A percentile compares a stretch with the other conserved stretches of the same genome.
Evolutionary conservation across 2,113 vertebrate genomes (phyloP).

Genomic region (Mixornis gularis): DNA sequence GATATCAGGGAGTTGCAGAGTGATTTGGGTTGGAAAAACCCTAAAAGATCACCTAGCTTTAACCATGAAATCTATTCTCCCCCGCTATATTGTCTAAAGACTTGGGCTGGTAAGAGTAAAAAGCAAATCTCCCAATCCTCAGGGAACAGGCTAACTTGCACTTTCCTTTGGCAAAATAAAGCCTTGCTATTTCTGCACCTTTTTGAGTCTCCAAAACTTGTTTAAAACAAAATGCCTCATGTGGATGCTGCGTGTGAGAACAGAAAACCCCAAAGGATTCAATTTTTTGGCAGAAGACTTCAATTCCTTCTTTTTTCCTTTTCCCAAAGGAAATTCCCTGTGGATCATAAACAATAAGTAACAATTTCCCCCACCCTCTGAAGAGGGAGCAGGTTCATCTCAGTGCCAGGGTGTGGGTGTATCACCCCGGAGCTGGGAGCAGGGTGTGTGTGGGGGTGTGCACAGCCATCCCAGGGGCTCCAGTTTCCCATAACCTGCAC

Average conservation of each 20-base stretch:
- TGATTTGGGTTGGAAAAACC: neutral
- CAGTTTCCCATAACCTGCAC: neutral
- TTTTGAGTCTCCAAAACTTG: neutral
- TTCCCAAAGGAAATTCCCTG: neutral
- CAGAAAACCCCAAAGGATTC: neutral
- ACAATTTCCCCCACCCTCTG: fast-evolving
- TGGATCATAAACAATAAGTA: neutral
- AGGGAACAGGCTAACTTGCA: neutral
- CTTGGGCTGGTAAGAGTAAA: neutral
- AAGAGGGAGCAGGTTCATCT: neutral
- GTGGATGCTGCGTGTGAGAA: neutral
- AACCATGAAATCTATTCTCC: neutral
- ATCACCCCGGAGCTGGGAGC: neutral
- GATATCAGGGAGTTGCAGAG: neutral
- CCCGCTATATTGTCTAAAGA: neutral
- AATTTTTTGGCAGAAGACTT: neutral
- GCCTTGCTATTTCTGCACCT: neutral
- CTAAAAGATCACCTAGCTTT: neutral
- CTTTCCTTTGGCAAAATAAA: neutral
- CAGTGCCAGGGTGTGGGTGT: neutral
- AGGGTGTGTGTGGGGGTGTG: neutral
- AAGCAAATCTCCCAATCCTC: neutral
- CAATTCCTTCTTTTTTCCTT: neutral
- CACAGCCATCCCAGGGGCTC: neutral
- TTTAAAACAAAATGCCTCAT: neutral